Base-by-base conservation (phyloP, 2,113 vertebrate species). In the Epinephelus fuscoguttatus region DNA sequence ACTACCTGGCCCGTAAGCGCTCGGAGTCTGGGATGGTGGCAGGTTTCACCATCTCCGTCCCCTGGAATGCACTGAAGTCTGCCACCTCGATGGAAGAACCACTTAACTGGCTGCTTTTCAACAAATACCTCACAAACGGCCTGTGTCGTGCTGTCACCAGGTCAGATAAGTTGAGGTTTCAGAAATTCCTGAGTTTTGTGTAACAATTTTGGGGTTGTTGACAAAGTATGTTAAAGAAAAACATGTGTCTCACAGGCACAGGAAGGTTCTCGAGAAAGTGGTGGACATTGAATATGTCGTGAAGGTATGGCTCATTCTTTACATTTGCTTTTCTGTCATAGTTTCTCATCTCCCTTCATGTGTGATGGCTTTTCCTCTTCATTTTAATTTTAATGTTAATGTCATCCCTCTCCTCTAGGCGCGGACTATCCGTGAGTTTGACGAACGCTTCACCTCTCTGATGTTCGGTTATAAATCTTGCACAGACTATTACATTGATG, bases 51-150 rank as follows among this genome's bases (percentile, higher is more conserved):
- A 85, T 96, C 14, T 97, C 96, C 0, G 93, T 94, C 1, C 94
- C 92, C 72, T 97, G 97, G 96, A 94, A 97, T 66, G 90, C 95
- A 0, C 82, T 84, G 14, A 95, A 95, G 88, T 96, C 96, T 0
- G 91, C 81, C 0, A 55, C 12, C 14, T 97, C 96, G 0, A 93
- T 97, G 91, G 96, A 97, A 75, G 91, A 91, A 33, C 96, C 96
- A 0, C 94, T 97, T 89, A 97, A 97, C 91, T 94, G 86, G 69
- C 73, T 96, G 70, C 93, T 97, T 47, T 98, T 97, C 83, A 97
- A 96, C 79, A 92, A 82, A 47, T 86, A 84, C 74, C 94, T 97
- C 79, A 91, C 93, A 1, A 59, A 2, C 0, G 92, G 2, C 69
- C 75, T 96, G 57, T 88, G 94, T 47, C 53, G 21, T 0, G 60